Evolutionary conservation across 2,113 vertebrate species (phyloP).

Genomic region (Ceratotherium simum): DNA sequence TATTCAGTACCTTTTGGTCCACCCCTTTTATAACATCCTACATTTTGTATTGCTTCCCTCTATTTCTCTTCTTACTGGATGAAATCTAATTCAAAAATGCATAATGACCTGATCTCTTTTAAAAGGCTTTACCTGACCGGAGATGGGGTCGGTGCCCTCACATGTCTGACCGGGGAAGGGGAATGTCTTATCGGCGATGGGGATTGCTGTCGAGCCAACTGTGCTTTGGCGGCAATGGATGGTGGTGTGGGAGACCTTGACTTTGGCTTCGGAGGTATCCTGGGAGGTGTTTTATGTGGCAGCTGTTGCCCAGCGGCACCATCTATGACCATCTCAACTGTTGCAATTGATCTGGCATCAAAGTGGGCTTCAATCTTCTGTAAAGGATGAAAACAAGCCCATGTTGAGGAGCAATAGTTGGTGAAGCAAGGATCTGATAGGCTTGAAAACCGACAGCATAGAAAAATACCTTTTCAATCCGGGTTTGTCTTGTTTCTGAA

Average conservation of each 20-base stretch:
- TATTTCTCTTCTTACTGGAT: neutral
- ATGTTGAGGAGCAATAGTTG: neutral
- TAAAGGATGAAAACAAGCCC: conserved; percentile 46
- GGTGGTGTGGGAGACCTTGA: conserved; percentile 95
- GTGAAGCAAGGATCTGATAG: neutral
- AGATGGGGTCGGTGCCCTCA: conserved; percentile 94
- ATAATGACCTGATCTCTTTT: neutral
- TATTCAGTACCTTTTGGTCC: neutral
- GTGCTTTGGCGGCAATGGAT: conserved; percentile 89
- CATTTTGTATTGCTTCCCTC: neutral
- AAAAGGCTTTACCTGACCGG: conserved; percentile 93
- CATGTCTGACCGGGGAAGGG: conserved; percentile 96
- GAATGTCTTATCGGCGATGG: conserved; percentile 97
- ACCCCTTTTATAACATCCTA: neutral
- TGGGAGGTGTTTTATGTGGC: conserved; percentile 96
- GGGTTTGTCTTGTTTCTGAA: conserved; percentile 93
- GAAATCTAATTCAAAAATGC: neutral
- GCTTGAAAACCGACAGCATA: neutral
- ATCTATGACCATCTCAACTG: conserved; percentile 94
- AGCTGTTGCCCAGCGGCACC: conserved; percentile 91
- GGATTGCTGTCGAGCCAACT: conserved; percentile 94
- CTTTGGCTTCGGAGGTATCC: conserved; percentile 95
- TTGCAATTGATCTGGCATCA: conserved; percentile 91
- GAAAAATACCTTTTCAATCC: conserved; percentile 93
- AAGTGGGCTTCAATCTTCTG: conserved; percentile 95